Evolutionary conservation across 37 sponge, comb jelly and placozoan species (phyloP), one percentile per base, ranked within the genome.

Genomic region (Cladorhizidae sp.): DNA sequence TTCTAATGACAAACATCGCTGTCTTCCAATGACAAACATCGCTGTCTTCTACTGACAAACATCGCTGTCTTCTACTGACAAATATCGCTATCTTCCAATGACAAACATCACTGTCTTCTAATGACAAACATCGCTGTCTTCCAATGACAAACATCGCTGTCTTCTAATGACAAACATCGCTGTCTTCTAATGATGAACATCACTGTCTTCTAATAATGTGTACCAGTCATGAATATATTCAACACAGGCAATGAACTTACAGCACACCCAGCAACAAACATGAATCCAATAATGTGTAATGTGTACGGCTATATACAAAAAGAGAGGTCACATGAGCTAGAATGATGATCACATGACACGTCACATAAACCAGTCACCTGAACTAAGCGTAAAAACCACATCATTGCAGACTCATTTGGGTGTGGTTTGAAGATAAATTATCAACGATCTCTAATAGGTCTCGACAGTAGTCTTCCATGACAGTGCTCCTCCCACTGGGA

Each of bases 381-480:
- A 5, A 3, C 12, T 15, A 61, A 9, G 5, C 5, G 9, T 45
- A 38, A 45, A 5, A 22, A 26, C 56, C 2, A 36, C 6, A 74
- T 77, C 65, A 77, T 35, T 64, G 21, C 62, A 69, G 35, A 29
- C 50, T 64, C 1, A 79, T 73, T 57, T 87, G 87, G 11, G 62
- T 17, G 38, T 87, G 87, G 32, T 87, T 54, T 33, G 32, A 81
- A 2, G 76, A 40, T 17, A 87, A 65, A 59, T 87, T 82, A 12
- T 87, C 82, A 43, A 87, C 3, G 0, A 87, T 40, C 12, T 65
- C 40, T 45, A 86, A 29, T 6, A 86, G 68, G 6, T 86, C 69
- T 37, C 62, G 33, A 76, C 80, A 68, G 23, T 15, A 57, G 1
- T 0, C n/a, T 37, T 87, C 70, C 50, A 42, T 52, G 39, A 71